Conservation (phyloP, 1,140 invertebrate genomes). For the Parasteatoda tepidariorum region DNA sequence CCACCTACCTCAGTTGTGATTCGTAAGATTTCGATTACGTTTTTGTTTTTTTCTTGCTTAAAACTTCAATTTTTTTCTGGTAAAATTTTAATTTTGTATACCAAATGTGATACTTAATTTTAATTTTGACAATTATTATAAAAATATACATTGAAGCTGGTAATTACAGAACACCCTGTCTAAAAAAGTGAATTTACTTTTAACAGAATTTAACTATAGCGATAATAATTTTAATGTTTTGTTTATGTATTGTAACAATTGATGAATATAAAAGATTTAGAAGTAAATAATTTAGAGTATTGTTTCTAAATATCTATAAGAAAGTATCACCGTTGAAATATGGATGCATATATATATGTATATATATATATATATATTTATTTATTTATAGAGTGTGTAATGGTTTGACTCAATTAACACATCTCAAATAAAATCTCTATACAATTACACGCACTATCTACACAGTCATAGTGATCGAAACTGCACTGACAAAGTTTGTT, state of each 20-base stretch:
- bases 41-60: too few relatives aligned
- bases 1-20: too few relatives aligned
- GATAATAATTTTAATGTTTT: not conserved
- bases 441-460: constrained; percentile 57
- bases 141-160: not conserved
- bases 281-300: not conserved
- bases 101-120: too few relatives aligned
- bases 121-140: not conserved
- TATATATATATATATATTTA: not conserved
- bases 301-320: not conserved
- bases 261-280: not conserved
- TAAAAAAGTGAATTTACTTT: not conserved
- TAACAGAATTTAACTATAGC: not conserved
- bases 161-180: not conserved
- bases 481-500: constrained; percentile 39
- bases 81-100: too few relatives aligned
- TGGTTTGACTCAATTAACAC: constrained; percentile 31
- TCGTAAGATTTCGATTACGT: too few relatives aligned
- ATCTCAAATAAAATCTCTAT: constrained; percentile 37
- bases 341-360: constrained; percentile 26
- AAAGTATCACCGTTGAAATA: constrained; percentile 9
- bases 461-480: constrained; percentile 41
- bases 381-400: not conserved
- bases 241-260: not conserved
- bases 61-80: too few relatives aligned